Percentiles rank a stretch among this genome's conserved stretches.
Conservation (phyloP, 2,113 vertebrate species). For the Verasper variegatus region DNA sequence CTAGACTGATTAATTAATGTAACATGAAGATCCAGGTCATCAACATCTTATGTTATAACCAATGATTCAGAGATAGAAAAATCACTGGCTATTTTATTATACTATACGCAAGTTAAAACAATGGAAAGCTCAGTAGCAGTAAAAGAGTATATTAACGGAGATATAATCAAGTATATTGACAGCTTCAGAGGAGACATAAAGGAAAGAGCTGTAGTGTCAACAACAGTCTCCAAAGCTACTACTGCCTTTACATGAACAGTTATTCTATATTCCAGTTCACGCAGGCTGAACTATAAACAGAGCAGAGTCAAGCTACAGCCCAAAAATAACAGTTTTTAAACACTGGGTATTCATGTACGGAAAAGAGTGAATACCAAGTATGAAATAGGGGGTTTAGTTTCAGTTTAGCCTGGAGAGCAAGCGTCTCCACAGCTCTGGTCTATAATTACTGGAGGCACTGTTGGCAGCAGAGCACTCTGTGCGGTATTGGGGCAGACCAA, state of each 20-base stretch:
- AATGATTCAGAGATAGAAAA: constrained; percentile 21
- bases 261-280: constrained; percentile 51
- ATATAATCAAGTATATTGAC: constrained; percentile 13
- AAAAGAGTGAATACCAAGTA: constrained; percentile 74
- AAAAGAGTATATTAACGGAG: not conserved
- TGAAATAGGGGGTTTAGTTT: constrained; percentile 77
- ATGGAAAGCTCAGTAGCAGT: not conserved
- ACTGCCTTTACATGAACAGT: constrained; percentile 22
- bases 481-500: constrained; percentile 70
- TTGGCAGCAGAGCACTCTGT: constrained; percentile 65
- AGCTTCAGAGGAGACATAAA: constrained; percentile 28
- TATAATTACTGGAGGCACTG: constrained; percentile 79
- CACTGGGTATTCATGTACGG: constrained; percentile 57
- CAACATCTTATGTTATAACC: constrained; percentile 2
- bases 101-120: not conserved
- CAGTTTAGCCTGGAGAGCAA: constrained; percentile 73
- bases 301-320: constrained; percentile 56
- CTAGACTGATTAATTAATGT: not conserved
- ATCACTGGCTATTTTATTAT: constrained; percentile 27
- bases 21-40: constrained; percentile 7
- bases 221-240: constrained; percentile 21
- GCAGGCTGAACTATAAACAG: constrained; percentile 61
- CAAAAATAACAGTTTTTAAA: constrained; percentile 78
- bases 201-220: constrained; percentile 27
- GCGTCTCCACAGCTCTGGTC: constrained; percentile 68